Evolutionary conservation across 2,113 vertebrate species (phyloP).

Genomic region (Rhipidura dahli): DNA sequence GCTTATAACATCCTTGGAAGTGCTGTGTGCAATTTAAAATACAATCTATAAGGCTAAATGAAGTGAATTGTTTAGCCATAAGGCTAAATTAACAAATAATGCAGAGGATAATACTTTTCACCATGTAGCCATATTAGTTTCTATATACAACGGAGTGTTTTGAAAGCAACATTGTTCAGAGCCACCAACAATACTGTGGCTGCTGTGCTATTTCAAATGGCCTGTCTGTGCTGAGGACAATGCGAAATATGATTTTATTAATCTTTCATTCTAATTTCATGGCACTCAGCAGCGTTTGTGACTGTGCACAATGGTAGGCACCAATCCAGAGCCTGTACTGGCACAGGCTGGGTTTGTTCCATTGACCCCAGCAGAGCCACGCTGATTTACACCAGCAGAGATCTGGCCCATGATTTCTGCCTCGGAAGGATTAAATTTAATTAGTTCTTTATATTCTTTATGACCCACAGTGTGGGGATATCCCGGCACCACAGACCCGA

Average conservation of each 20-base stretch:
- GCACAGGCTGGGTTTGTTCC: constrained; percentile 7
- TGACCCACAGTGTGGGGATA: background rate
- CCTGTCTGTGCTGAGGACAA: constrained; percentile 35
- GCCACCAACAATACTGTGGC: background rate
- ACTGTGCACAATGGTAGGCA: constrained; percentile 31
- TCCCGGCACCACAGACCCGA: background rate
- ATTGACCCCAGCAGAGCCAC: constrained; percentile 7
- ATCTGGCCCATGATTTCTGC: background rate
- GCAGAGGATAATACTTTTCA: constrained; percentile 42
- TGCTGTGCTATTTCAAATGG: background rate
- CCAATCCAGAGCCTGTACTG: constrained; percentile 18
- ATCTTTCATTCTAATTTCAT: constrained; percentile 25
- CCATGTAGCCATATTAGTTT: constrained; percentile 14
- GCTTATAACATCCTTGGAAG: background rate
- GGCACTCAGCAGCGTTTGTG: background rate
- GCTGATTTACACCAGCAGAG: constrained; percentile 24
- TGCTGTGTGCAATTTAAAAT: background rate
- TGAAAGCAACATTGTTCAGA: background rate
- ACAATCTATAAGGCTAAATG: background rate
- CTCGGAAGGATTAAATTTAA: background rate
- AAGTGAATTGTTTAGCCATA: background rate
- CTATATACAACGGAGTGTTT: background rate
- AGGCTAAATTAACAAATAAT: background rate
- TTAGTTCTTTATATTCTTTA: background rate
- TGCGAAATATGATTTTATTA: constrained; percentile 34